Evolutionary conservation across 2,797 vertebrate genomes (phyloP), one percentile per base, ranked within the genome.

Genomic region (Eulemur albifrons): DNA sequence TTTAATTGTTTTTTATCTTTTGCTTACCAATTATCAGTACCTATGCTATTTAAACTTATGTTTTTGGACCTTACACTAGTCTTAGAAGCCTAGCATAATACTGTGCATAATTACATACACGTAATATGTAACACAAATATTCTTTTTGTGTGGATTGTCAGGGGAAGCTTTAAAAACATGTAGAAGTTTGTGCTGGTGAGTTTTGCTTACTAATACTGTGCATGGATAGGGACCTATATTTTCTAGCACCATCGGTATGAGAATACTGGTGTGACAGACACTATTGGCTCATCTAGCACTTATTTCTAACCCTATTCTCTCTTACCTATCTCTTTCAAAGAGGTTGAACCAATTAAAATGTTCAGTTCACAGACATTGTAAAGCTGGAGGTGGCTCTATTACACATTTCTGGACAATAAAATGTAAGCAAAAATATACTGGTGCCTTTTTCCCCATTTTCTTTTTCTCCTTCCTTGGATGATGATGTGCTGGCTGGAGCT

Each of bases 371-470:
- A 50, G 75, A 25, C 21, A 1, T n/a, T 30, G 2, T 73, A 50
- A 63, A 52, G 6, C 84, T 80, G 8, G 12, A 54, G 3, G 18
- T 75, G 17, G 9, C 32, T 87, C n/a, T 69, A 8, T 35, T 52
- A 35, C 5, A 48, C 2, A 45, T 20, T 48, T 59, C 13, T 95
- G 23, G 11, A 13, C 32, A n/a, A 17, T 43, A 21, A 69, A 83
- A 82, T n/a, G 0, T 79, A 65, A 77, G 69, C 40, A 83, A 69
- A 57, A n/a, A 1, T 43, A 57, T 80, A 30, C 12, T 61, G n/a
- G 1, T 54, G 10, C 2, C 0, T 15, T 12, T 12, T 81, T 8
- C 2, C 0, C 21, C 5, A 6, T 2, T 45, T 72, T 75, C 7
- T 40, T 7, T 69, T 65, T 40, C 32, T 89, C 4, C 38, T 32